Base-by-base conservation (phyloP, 2,113 vertebrate genomes). In the Pollachius pollachius region DNA sequence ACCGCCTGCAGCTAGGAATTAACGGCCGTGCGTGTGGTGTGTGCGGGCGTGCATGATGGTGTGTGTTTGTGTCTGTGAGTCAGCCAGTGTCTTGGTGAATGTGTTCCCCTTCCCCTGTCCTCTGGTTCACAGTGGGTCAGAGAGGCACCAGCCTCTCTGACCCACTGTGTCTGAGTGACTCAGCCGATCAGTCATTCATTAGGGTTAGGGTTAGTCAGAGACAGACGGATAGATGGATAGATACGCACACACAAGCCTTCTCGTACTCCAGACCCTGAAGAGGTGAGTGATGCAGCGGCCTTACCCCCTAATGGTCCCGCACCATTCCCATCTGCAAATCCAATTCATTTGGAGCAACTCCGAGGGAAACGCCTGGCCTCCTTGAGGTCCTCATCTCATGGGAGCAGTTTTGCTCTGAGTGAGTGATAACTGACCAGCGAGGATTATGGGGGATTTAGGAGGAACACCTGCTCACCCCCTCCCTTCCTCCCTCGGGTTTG, bases 271-370 rank as follows among this genome's bases (percentile, higher is more conserved):
- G 48, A 56, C 67, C 60, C 52, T 65, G 65, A 23, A 4, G 6
- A 19, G 2, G 27, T 66, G 11, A 52, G 68, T 59, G 83, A 78
- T 78, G 23, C 41, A 54, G 86, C 88, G 81, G n/a, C n/a, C n/a
- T n/a, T n/a, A 81, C 6, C 68, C 73, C 66, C 77, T 71, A 61
- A 72, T 70, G 84, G 78, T 76, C 68, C 62, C 70, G 54, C 41
- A 57, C 6, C 30, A 75, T 69, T 56, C 69, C 76, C 27, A 27
- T 62, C 41, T 16, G 27, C 86, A 81, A 76, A 82, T 84, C 70
- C 78, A 87, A 87, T 90, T 89, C 52, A 85, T 88, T 81, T 87
- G 68, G 70, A 41, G 62, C 84, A 57, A 81, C 81, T 78, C 61
- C 74, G 27, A 27, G 27, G 27, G 27, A 27, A 27, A 59, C 76